A percentile compares a stretch with the other conserved stretches of the same genome.
Conservation (phyloP, 2,797 vertebrate genomes). For the Cetoscarus ocellatus region DNA sequence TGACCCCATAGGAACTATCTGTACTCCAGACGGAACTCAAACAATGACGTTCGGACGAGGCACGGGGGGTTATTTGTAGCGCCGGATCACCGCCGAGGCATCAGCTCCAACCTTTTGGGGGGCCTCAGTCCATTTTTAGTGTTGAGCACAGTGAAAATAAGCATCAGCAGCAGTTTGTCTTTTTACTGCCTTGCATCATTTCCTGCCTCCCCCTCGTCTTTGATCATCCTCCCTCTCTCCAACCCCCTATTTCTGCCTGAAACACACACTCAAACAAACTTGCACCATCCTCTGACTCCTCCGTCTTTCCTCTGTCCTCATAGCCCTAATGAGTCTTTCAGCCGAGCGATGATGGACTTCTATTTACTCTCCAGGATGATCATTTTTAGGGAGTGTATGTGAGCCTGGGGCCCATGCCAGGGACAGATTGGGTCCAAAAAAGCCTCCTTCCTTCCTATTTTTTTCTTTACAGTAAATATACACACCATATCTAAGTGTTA, state of each 20-base stretch:
- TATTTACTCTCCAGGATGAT: constrained; percentile 85
- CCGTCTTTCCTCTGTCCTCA: constrained; percentile 79
- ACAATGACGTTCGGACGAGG: constrained; percentile 84
- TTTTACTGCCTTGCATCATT: constrained; percentile 84
- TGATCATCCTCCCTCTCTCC: constrained; percentile 61
- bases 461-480: constrained; percentile 58
- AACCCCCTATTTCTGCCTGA: constrained; percentile 52
- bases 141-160: constrained; percentile 88
- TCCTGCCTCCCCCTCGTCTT: constrained; percentile 82
- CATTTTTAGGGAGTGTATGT: constrained; percentile 75
- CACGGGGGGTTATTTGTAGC: constrained; percentile 84
- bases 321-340: constrained; percentile 89
- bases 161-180: constrained; percentile 83
- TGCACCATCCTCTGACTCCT: constrained; percentile 58
- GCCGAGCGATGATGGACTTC: constrained; percentile 84
- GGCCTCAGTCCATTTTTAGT: constrained; percentile 88
- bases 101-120: constrained; percentile 70
- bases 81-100: constrained; percentile 81
- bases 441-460: constrained; percentile 40
- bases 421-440: constrained; percentile 80
- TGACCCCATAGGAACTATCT: constrained; percentile 79
- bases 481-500: constrained; percentile 46
- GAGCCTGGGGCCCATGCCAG: constrained; percentile 84
- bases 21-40: constrained; percentile 79
- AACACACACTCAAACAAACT: constrained; percentile 66